These are phyloP conservation scores for Crambe crambe DNA, from an alignment of 37 sponge, comb jelly and placozoan genomes.

Conservation along the genomic window DNA sequence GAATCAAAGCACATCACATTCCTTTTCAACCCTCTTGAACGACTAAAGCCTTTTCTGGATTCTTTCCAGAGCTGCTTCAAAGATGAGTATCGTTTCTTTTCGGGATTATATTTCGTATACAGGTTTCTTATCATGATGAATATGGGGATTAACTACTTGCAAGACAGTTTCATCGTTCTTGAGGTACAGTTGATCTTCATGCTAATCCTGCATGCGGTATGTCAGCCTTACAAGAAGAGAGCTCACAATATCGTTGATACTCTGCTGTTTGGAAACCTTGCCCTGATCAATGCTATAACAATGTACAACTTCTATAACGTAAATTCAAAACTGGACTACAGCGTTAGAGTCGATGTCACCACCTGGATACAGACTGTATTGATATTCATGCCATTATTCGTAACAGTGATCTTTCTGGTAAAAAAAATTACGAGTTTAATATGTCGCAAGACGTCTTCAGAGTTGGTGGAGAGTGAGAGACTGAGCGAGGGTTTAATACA, in stretches of 20 bases:
- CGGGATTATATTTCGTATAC: constrained; percentile 19
- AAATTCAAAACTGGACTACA: not conserved
- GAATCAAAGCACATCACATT: not conserved
- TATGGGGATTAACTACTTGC: not conserved
- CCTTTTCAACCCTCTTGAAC: constrained; percentile 4
- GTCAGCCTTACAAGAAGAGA: constrained; percentile 15
- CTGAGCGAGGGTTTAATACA: no score
- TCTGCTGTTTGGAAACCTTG: constrained; percentile 9
- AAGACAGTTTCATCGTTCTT: not conserved
- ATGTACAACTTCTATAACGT: not conserved
- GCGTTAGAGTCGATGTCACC: no score
- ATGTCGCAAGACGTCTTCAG: no score
- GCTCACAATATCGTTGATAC: constrained; percentile 11
- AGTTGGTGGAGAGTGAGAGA: no score
- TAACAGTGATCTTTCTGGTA: not conserved
- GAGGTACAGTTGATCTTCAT: constrained; percentile 9
- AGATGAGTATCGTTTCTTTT: constrained; percentile 29
- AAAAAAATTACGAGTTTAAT: no score
- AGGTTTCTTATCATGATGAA: not conserved
- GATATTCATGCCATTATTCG: not conserved
- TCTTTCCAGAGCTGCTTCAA: constrained; percentile 37
- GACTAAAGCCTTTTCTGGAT: constrained; percentile 22
- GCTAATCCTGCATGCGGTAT: constrained; percentile 1
- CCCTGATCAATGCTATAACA: constrained; percentile 20
- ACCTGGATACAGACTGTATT: not conserved